These are phyloP conservation scores for Augiades crinisus DNA, from an alignment of 2,888 invertebrate species.

Conservation along the genomic window DNA sequence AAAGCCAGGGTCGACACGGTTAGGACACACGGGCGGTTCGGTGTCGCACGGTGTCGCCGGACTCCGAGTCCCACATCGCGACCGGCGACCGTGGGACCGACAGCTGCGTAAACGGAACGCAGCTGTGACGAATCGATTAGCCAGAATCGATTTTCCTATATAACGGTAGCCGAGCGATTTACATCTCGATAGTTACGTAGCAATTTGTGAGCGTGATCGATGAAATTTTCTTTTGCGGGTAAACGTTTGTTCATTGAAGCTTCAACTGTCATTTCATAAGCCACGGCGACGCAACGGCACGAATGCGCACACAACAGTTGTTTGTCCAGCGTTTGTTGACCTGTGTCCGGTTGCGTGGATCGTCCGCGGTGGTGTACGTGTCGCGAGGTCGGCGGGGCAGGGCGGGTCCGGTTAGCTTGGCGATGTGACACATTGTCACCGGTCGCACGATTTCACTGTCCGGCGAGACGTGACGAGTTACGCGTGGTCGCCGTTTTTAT, in stretches of 20 bases:
- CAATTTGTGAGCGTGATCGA: constrained; percentile 77
- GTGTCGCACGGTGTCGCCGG: constrained; percentile 16
- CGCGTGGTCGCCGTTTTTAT: constrained; percentile 80
- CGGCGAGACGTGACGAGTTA: constrained; percentile 78
- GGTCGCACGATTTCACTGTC: constrained; percentile 77
- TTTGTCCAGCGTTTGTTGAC: constrained; percentile 50
- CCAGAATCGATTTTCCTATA: constrained; percentile 75
- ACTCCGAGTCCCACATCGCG: constrained; percentile 29
- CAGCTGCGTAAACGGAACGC: constrained; percentile 68
- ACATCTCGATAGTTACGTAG: constrained; percentile 74
- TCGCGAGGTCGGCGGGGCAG: constrained; percentile 38
- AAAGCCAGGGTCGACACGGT: constrained; percentile 47
- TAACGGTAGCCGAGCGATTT: constrained; percentile 76
- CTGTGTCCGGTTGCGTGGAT: constrained; percentile 39
- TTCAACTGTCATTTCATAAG: constrained; percentile 77
- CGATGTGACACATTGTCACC: constrained; percentile 74
- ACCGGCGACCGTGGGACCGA: constrained; percentile 69
- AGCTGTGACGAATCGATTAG: constrained; percentile 74
- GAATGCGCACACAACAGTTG: constrained; percentile 53
- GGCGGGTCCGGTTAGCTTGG: constrained; percentile 49
- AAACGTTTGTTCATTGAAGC: constrained; percentile 74
- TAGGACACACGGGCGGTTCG: constrained; percentile 37
- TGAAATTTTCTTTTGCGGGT: constrained; percentile 74
- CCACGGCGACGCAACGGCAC: constrained; percentile 62
- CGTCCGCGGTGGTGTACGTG: constrained; percentile 26